Conservation (phyloP, 2,113 vertebrate genomes). For the Mesitornis unicolor region DNA sequence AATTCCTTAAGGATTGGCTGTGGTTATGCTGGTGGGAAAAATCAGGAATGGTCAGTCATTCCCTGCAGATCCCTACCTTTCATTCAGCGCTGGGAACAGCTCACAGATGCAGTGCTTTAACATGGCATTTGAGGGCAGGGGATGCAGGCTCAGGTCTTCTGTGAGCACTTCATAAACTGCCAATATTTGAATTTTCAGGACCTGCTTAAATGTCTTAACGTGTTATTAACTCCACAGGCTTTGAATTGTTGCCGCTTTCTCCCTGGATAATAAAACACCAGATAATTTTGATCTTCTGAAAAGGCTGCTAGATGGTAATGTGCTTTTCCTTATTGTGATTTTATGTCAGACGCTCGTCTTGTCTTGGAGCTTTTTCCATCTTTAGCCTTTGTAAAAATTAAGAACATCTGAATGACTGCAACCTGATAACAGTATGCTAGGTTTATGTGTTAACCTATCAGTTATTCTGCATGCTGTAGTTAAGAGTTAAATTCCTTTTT, state of each 20-base stretch:
- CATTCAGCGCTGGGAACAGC: not conserved
- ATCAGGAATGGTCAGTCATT: not conserved
- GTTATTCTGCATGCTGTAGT: conserved; percentile 54
- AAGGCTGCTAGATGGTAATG: conserved; percentile 19
- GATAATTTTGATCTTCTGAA: conserved; percentile 37
- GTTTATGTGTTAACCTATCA: conserved; percentile 13
- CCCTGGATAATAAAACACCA: conserved; percentile 24
- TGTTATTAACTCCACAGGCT: conserved; percentile 39
- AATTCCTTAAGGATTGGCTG: not conserved
- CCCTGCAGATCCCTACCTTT: conserved; percentile 19
- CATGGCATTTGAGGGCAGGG: conserved; percentile 1
- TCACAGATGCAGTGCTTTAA: not conserved
- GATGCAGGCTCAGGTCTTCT: conserved; percentile 7
- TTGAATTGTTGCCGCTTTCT: conserved; percentile 51
- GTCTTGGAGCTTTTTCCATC: conserved; percentile 5
- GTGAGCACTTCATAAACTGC: conserved; percentile 15
- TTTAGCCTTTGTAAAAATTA: conserved; percentile 32
- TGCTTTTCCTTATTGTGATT: conserved; percentile 31
- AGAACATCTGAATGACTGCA: conserved; percentile 22
- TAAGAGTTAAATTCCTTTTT: conserved; percentile 50
- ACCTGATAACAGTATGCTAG: conserved; percentile 10
- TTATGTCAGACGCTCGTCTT: conserved; percentile 13
- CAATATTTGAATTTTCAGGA: conserved; percentile 51
- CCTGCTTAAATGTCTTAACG: conserved; percentile 6
- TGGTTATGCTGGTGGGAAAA: not conserved